These are phyloP conservation scores for Pseudorectes ferrugineus DNA, from an alignment of 2,113 vertebrate genomes.

Conservation along the genomic window DNA sequence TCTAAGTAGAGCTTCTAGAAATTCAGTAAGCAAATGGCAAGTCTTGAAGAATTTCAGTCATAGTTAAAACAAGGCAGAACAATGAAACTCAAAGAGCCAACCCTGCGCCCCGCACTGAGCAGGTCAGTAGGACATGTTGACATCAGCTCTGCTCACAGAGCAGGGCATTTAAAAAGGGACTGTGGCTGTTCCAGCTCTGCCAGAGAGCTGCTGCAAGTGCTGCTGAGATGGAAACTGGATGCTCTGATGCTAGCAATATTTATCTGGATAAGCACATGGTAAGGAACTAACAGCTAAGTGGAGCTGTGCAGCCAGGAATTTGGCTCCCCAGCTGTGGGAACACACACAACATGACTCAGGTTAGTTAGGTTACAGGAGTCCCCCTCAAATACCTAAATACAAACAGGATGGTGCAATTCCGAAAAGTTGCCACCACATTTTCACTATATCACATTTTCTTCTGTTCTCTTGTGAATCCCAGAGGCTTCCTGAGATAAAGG, in stretches of 20 bases:
- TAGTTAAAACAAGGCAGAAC: background rate
- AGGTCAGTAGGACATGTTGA: background rate
- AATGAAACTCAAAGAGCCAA: background rate
- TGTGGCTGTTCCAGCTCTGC: background rate
- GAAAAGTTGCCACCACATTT: accelerated
- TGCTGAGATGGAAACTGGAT: background rate
- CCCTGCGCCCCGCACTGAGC: background rate
- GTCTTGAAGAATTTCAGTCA: background rate
- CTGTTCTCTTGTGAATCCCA: background rate
- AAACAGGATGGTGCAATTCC: background rate
- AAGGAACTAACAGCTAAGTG: background rate
- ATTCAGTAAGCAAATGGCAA: background rate
- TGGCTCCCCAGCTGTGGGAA: background rate
- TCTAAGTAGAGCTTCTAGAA: background rate
- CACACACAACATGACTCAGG: background rate
- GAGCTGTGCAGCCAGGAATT: background rate
- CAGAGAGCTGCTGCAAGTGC: background rate
- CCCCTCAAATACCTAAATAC: background rate
- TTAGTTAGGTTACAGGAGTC: background rate
- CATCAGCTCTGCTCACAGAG: background rate
- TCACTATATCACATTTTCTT: background rate
- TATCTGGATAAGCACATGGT: accelerated
- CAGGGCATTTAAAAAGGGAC: background rate
- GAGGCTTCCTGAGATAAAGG: background rate
- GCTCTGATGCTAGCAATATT: background rate